A percentile compares a stretch with the other conserved stretches of the same genome.
These are phyloP conservation scores for Gymnothorax reevesii DNA, from an alignment of 2,797 vertebrate species.

Conservation along the genomic window DNA sequence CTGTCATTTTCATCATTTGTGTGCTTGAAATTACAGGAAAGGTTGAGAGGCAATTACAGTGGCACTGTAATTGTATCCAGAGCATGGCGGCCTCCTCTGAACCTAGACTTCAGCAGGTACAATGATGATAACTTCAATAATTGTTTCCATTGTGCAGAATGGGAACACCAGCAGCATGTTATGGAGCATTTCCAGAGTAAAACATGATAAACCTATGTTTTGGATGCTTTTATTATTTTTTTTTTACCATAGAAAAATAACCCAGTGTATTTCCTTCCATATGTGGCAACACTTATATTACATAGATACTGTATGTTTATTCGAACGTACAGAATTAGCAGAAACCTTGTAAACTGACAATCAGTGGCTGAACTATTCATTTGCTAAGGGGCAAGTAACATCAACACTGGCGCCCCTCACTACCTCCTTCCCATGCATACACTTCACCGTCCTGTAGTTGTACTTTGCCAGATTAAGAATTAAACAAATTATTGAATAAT, in stretches of 20 bases:
- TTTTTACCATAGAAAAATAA: not conserved
- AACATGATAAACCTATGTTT: not conserved
- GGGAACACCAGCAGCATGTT: not conserved
- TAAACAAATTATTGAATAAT: too few relatives aligned
- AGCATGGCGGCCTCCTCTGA: constrained; percentile 18
- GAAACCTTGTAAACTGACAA: too few relatives aligned
- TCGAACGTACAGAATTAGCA: too few relatives aligned
- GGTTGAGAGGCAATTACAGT: constrained; percentile 37
- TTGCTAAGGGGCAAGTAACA: too few relatives aligned
- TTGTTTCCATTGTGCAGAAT: constrained; percentile 22
- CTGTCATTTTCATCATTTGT: constrained; percentile 67
- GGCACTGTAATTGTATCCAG: constrained; percentile 36
- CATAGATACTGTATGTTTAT: not conserved
- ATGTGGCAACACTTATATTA: not conserved
- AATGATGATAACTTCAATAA: constrained; percentile 24
- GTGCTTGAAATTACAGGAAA: constrained; percentile 77
- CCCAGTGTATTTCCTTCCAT: not conserved
- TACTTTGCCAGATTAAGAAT: too few relatives aligned
- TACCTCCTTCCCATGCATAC: too few relatives aligned
- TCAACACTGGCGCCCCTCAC: too few relatives aligned
- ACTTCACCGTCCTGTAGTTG: too few relatives aligned
- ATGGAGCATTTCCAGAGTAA: not conserved
- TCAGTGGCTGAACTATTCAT: too few relatives aligned
- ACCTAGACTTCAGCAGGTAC: constrained; percentile 28
- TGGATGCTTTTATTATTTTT: not conserved